Base-by-base conservation (phyloP, 2,797 vertebrate genomes). In the Choloepus didactylus region DNA sequence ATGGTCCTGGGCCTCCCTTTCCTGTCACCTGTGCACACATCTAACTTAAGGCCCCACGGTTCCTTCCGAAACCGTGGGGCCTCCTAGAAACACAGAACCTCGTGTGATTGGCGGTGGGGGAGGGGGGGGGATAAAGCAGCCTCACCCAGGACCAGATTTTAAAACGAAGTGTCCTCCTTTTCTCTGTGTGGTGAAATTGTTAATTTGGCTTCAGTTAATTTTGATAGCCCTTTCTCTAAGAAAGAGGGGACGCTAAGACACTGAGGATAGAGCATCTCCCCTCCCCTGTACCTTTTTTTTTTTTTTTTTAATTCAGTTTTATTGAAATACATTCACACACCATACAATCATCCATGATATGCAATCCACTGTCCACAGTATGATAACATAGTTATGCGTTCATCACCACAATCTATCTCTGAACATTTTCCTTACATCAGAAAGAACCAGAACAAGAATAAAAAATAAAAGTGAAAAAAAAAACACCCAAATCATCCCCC, bases 241-340 rank as follows among this genome's bases (percentile, higher is more conserved):
- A 97, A 97, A 97, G 97, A 98, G 98, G 97, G 98, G 96, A 91
- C 93, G 97, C 98, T 97, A 98, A 98, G 97, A 98, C 98, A 98
- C 98, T 99, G 98, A 98, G 98, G 98, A 98, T 98, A 96, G 98
- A 98, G 98, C 98, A 97, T 98, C 93, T 54, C 97, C 96, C 97
- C 96, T 96, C 77, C 93, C 92, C 87, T 44, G 81, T 92, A 97
- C 92, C 88, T 31, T 96, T 77, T 93, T 85, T 77, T 96, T n/a
- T n/a, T n/a, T n/a, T n/a, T n/a, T n/a, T n/a, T n/a, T n/a, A n/a
- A n/a, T n/a, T n/a, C n/a, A n/a, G n/a, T n/a, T n/a, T n/a, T n/a
- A n/a, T n/a, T n/a, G n/a, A n/a, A n/a, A n/a, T n/a, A n/a, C n/a
- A n/a, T n/a, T n/a, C n/a, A n/a, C n/a, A n/a, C n/a, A n/a, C n/a